phyloP scores from a whole-genome alignment of 2,113 vertebrate species.

The Callionymus lyra region DNA sequence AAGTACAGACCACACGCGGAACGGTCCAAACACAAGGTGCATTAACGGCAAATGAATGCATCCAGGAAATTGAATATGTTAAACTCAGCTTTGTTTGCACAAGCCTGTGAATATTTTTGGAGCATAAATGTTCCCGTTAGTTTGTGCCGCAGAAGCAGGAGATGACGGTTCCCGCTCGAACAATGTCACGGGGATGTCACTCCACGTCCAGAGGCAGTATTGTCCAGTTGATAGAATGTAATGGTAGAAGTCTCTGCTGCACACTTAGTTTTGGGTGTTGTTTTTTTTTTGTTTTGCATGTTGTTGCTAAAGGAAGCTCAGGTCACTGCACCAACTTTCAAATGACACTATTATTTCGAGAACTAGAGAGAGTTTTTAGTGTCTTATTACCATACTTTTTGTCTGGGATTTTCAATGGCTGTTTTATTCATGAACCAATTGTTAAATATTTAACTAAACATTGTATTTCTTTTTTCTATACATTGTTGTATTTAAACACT shows the following conservation, averaged over 20 bases:
- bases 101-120: slow-evolving; percentile 19
- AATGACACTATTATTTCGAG: no score
- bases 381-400: no score
- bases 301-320: no score
- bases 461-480: no score
- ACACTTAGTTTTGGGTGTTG: no score
- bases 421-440: no score
- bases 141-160: slow-evolving; percentile 1
- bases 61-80: slow-evolving; percentile 27
- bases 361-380: no score
- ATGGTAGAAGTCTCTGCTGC: slow-evolving; percentile 1
- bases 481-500: no score
- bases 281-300: no score
- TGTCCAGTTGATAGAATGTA: slow-evolving; percentile 18
- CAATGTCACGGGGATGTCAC: slow-evolving; percentile 16
- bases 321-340: no score
- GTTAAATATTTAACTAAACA: no score
- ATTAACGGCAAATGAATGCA: slow-evolving; percentile 32
- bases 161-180: slow-evolving; percentile 5
- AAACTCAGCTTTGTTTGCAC: slow-evolving; percentile 8
- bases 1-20: slow-evolving; percentile 25
- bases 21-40: slow-evolving; percentile 28
- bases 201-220: slow-evolving; percentile 7
- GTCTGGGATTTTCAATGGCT: no score
- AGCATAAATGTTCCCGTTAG: slow-evolving; percentile 8